Evolutionary conservation across 2,113 vertebrate genomes (phyloP), one percentile per base, ranked within the genome.

Genomic region (Nipponia nippon): DNA sequence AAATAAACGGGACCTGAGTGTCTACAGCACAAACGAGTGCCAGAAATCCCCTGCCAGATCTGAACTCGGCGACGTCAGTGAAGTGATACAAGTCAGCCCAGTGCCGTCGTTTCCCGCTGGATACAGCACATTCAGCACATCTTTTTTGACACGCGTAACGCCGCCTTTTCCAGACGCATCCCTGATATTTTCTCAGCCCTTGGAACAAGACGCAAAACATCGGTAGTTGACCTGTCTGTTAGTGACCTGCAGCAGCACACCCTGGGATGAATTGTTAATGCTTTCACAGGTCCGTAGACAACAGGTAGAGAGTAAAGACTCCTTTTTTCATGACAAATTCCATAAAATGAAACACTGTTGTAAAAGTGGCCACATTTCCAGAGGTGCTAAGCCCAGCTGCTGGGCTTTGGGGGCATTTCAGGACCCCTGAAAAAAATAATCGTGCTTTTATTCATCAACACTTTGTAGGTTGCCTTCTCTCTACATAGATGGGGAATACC

Each of bases 231-330:
- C 38, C 32, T 25, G 22, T 19, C 29, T 12, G 0, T 4, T 10
- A 22, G 47, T 16, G 42, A 25, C 56, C 83, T 40, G 16, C 27
- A 21, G 32, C 1, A 76, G 40, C 32, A 29, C 27, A 7, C 16
- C 67, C 63, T 20, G 58, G 42, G 38, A 3, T 13, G 49, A 19
- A 27, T 4, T 1, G 0, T 27, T 6, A 16, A 6, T 0, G 3
- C 42, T 53, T 65, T 32, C 53, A 63, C 63, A 29, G 32, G 34
- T 11, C 32, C 25, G 4, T 11, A 27, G 8, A 29, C 11, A 55
- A 9, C 44, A 49, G 52, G 22, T 22, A 55, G 49, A 34, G 38
- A n/a, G 52, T 4, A 46, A 59, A 83, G 13, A 4, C 11, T 20
- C 4, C 16, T 67, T 21, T 27, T 66, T 53, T 7, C 15, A 1